phyloP scores from a whole-genome alignment of 1,140 invertebrate species.

The Adoxophyes honmai region DNA sequence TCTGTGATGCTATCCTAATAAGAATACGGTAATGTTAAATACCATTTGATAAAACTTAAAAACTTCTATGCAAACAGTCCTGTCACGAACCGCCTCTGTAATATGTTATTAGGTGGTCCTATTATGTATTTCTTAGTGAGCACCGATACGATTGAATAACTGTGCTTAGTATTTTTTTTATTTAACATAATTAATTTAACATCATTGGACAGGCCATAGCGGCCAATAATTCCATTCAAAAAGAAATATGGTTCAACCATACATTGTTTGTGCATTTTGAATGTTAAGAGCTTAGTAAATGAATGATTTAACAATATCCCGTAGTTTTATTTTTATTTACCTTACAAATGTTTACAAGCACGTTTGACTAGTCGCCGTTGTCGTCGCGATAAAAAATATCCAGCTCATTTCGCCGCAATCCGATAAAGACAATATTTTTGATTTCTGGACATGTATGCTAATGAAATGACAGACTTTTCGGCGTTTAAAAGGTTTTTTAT shows the following conservation, averaged over 20 bases:
- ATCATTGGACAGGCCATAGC: conserved; percentile 25
- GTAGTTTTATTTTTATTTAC: conserved; percentile 32
- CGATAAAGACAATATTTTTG: too few relatives aligned
- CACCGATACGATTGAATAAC: conserved; percentile 7
- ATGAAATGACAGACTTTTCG: too few relatives aligned
- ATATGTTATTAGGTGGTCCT: not conserved
- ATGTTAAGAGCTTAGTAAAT: conserved; percentile 73
- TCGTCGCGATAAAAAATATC: too few relatives aligned
- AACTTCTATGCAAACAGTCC: too few relatives aligned
- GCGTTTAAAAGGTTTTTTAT: too few relatives aligned
- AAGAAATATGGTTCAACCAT: conserved; percentile 47
- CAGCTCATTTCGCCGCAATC: too few relatives aligned
- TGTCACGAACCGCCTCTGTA: not conserved
- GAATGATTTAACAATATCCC: conserved; percentile 51
- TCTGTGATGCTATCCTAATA: too few relatives aligned
- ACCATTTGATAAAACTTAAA: too few relatives aligned
- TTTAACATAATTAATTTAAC: conserved; percentile 5
- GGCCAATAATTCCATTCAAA: conserved; percentile 37
- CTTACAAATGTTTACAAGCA: too few relatives aligned
- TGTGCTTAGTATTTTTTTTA: conserved; percentile 7
- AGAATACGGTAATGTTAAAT: too few relatives aligned
- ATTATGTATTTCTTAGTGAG: not conserved
- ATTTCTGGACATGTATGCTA: too few relatives aligned
- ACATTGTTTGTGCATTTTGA: conserved; percentile 67
- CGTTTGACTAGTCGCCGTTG: too few relatives aligned